These are phyloP conservation scores for Troides helena DNA, from an alignment of 2,888 invertebrate species.

Conservation along the genomic window DNA sequence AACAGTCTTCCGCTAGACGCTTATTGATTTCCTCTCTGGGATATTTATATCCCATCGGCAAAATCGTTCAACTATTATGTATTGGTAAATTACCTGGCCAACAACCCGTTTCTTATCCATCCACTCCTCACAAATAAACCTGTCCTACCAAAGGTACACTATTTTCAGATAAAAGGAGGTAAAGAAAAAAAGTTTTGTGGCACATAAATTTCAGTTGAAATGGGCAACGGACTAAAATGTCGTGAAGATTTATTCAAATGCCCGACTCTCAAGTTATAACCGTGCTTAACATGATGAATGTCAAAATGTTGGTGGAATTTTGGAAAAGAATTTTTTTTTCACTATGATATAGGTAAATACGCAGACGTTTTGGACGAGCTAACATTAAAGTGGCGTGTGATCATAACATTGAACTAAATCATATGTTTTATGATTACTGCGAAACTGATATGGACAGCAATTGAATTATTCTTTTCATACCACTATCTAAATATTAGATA, in stretches of 20 bases:
- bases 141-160: not conserved
- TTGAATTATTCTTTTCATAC: no score
- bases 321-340: not conserved
- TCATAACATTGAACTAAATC: no score
- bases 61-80: not conserved
- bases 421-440: no score
- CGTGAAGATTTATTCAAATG: conserved; percentile 30
- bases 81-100: not conserved
- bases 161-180: conserved; percentile 3
- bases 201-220: conserved; percentile 25
- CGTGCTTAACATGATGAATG: conserved; percentile 27
- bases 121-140: not conserved
- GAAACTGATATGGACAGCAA: no score
- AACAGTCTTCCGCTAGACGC: not conserved
- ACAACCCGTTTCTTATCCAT: not conserved
- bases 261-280: conserved; percentile 24
- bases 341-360: not conserved
- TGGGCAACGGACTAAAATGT: conserved; percentile 29
- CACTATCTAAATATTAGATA: no score
- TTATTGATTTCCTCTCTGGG: not conserved
- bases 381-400: no score
- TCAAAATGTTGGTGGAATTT: conserved; percentile 3
- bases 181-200: conserved; percentile 19
- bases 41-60: not conserved
- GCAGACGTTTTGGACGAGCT: no score